Conservation (phyloP, 1,140 invertebrate species). For the Hyles vespertilio region DNA sequence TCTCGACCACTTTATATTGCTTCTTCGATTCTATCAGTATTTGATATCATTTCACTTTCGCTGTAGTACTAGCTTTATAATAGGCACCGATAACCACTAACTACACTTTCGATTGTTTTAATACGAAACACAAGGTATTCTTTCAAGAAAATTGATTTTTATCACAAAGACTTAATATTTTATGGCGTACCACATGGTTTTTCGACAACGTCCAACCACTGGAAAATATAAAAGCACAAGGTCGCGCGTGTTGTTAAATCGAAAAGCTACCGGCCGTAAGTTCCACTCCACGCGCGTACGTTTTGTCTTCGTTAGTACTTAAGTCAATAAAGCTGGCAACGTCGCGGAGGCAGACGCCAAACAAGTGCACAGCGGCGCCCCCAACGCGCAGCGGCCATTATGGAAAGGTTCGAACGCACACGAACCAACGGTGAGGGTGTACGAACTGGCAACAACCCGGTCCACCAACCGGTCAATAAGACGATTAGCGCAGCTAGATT, state of each 20-base stretch:
- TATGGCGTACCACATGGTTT: constrained; percentile 38
- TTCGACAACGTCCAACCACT: constrained; percentile 18
- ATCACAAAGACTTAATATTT: constrained; percentile 56
- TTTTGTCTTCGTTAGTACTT: constrained; percentile 71
- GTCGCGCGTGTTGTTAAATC: constrained; percentile 41
- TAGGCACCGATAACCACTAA: constrained; percentile 1
- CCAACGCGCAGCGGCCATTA: constrained; percentile 70
- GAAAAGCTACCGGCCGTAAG: constrained; percentile 69
- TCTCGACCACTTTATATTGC: constrained; percentile 42
- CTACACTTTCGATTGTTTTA: constrained; percentile 1
- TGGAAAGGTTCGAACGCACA: constrained; percentile 50
- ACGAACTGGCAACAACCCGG: constrained; percentile 69
- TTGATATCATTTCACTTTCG: constrained; percentile 47
- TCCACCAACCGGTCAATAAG: constrained; percentile 76
- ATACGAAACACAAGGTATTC: constrained; percentile 32
- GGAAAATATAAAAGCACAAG: constrained; percentile 33
- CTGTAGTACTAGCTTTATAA: constrained; percentile 13
- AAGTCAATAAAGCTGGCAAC: constrained; percentile 76
- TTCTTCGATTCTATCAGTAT: constrained; percentile 33
- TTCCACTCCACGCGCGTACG: constrained; percentile 68
- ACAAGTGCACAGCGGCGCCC: constrained; percentile 70
- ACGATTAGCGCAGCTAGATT: constrained; percentile 70
- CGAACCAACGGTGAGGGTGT: constrained; percentile 61
- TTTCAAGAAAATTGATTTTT: constrained; percentile 28
- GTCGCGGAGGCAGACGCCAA: constrained; percentile 73